A percentile compares a stretch with the other conserved stretches of the same genome.
Conservation (phyloP, 2,888 invertebrate species). For the Sepiola atlantica region DNA sequence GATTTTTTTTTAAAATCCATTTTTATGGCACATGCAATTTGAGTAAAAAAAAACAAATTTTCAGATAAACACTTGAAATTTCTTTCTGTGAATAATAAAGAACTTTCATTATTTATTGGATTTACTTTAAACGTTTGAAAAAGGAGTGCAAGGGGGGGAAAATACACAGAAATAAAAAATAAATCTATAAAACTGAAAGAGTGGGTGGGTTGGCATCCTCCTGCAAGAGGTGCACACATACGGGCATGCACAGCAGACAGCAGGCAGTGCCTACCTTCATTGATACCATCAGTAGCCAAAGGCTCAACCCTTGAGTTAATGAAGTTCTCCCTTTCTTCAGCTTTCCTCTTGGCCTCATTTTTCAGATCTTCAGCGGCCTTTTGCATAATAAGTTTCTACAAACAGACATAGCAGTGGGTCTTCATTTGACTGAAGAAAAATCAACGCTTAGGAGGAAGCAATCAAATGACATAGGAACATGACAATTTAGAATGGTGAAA, state of each 20-base stretch:
- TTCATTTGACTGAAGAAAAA: constrained; percentile 34
- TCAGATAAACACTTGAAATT: neutral
- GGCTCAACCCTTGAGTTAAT: constrained; percentile 71
- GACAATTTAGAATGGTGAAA: neutral
- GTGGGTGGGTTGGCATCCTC: constrained; percentile 35
- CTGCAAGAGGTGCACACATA: constrained; percentile 42
- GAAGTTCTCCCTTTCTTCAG: constrained; percentile 82
- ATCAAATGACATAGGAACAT: neutral
- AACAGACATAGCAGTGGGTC: constrained; percentile 48
- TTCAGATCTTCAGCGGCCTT: constrained; percentile 99
- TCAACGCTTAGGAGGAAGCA: neutral
- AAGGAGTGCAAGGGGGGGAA: neutral
- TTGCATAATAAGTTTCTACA: constrained; percentile 97
- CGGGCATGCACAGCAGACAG: constrained; percentile 45
- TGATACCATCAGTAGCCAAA: constrained; percentile 67
- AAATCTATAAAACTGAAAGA: too few species aligned
- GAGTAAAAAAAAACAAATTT: neutral
- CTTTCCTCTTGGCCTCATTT: constrained; percentile 99
- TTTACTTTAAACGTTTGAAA: neutral
- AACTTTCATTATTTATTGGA: neutral
- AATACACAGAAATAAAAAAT: neutral
- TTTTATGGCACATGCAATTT: neutral
- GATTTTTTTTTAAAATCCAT: neutral
- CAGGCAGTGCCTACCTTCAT: constrained; percentile 64
- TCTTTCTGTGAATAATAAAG: neutral